Evolutionary conservation across 2,888 invertebrate species (phyloP), one percentile per base, ranked within the genome.

Genomic region (Heliconius cydno): DNA sequence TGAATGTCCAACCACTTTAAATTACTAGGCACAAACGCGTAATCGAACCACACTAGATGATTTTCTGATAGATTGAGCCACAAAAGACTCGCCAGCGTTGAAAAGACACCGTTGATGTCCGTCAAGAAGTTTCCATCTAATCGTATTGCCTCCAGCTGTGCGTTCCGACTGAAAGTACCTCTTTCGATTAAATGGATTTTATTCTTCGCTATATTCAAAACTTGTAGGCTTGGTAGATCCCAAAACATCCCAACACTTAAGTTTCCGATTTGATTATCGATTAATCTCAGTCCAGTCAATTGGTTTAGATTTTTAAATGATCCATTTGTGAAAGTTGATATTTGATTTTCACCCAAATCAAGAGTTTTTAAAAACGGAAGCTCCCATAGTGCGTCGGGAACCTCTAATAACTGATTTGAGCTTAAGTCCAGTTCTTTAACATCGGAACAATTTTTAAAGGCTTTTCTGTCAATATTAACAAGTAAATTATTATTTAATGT

Each of bases 31-130:
- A 98, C 97, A 91, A 98, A 98, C 77, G 98, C 98, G 90, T 98
- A 98, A 92, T 98, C 98, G 92, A 98, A 98, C 98, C 98, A 98
- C 85, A 98, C 97, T 88, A 98, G 95, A 94, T 98, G 98, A 95
- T 98, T 98, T 94, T 98, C 98, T 66, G 98, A 98, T 76, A 98
- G 95, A 92, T 98, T 98, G 80, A 98, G 94, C 97, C 98, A 97
- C 88, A 98, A 94, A 81, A 98, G 95, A 84, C 97, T 97, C n/a
- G 97, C 96, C 46, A 98, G 95, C 80, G 98, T 97, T 60, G 98
- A 97, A 89, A 98, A 98, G 81, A 98, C 97, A 25, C 98, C 98
- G 92, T 98, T 98, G 87, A 98, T 97, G 90, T 98, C 98, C 74
- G 97, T 97, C 85, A 98, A 95, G 89, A 97, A 97, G 92, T 98